Base-by-base conservation (phyloP, 2,797 vertebrate genomes). In the Ctenochaetus hawaiiensis region DNA sequence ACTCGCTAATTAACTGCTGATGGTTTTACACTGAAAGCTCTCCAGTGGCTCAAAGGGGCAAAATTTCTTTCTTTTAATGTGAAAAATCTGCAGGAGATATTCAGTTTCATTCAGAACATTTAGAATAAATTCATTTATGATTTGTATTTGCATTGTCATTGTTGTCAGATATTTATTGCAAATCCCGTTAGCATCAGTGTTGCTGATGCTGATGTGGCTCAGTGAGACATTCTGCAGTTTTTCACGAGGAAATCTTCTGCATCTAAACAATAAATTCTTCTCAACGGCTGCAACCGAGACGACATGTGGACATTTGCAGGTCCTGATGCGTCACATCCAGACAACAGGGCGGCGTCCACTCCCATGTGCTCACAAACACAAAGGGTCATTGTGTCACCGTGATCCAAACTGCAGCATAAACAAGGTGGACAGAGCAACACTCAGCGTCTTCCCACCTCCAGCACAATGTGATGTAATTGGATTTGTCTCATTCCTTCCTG, bases 361-460 rank as follows among this genome's bases (percentile, higher is more conserved):
- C 23, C 16, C 6, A 17, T 61, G 56, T 52, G 34, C 53, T 39
- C 52, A 14, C 12, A 16, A 64, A 68, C 66, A 91, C 72, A 87
- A 87, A 84, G 75, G 80, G n/a, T 45, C 58, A 73, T 72, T 91
- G 87, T 87, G 76, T 65, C 14, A 6, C 48, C 16, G 45, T 18
- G 14, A 83, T 78, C 62, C 67, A 75, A 75, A 70, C 72, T 13
- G 76, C n/a, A 52, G 67, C 54, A 61, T 76, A 77, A 83, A 82
- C 59, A 66, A 68, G 37, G 63, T 48, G 26, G 68, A 65, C 64
- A 11, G 56, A 72, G 67, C 57, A 49, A 58, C 80, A 65, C 69
- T 77, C 62, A 8, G 59, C 57, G 26, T 67, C 52, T 59, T 23
- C 65, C 0, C 14, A 77, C 60, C 71, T n/a, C 52, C 18, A 8